A percentile compares a stretch with the other conserved stretches of the same genome.
Evolutionary conservation across 2,113 vertebrate genomes (phyloP).

Genomic region (Esox niger): DNA sequence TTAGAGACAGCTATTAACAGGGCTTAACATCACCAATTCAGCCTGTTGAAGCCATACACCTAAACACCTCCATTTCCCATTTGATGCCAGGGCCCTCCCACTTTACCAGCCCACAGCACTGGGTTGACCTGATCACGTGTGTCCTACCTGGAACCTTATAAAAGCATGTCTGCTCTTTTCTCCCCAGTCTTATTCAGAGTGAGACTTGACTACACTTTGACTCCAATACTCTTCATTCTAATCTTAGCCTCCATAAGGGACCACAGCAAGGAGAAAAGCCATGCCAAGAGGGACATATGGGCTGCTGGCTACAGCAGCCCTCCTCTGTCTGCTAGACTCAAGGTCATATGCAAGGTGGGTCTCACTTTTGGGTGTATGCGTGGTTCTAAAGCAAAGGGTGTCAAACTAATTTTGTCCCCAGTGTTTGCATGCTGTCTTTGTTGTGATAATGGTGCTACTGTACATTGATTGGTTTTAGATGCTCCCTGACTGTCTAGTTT

Average conservation of each 20-base stretch:
- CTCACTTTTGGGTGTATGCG: too few species aligned
- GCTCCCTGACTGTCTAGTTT: too few species aligned
- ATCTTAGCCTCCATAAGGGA: slow-evolving; percentile 23
- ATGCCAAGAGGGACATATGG: slow-evolving; percentile 49
- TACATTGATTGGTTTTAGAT: too few species aligned
- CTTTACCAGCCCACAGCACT: slow-evolving; percentile 44
- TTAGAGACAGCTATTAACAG: too few species aligned
- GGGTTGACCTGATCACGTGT: slow-evolving; percentile 38
- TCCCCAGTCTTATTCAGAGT: slow-evolving; percentile 3
- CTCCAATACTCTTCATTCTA: background rate
- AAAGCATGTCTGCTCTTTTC: background rate
- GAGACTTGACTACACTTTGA: background rate
- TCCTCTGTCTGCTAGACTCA: slow-evolving; percentile 49
- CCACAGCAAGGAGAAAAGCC: slow-evolving; percentile 33
- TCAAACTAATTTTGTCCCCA: too few species aligned
- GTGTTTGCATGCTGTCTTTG: too few species aligned
- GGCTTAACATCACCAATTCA: too few species aligned
- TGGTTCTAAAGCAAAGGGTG: too few species aligned
- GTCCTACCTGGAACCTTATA: background rate
- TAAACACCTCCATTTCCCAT: slow-evolving; percentile 12
- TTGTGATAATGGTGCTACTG: too few species aligned
- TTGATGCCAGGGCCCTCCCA: background rate
- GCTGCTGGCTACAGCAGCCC: slow-evolving; percentile 41
- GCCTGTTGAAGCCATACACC: background rate
- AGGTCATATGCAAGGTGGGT: slow-evolving; percentile 57